Conservation (phyloP, 2,888 invertebrate genomes). For the Orchesella flavescens region DNA sequence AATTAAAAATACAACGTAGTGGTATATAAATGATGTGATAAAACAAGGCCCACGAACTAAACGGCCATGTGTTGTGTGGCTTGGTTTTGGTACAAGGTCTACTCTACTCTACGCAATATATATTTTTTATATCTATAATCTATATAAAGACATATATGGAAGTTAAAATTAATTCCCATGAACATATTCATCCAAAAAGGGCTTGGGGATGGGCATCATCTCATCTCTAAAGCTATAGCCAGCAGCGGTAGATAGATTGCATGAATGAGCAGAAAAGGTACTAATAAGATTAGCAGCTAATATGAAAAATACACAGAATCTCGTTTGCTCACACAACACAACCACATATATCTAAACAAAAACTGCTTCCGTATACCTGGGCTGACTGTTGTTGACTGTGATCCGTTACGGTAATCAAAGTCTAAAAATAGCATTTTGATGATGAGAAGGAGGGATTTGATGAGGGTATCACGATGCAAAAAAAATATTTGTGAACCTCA, state of each 20-base stretch:
- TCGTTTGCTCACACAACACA: not conserved
- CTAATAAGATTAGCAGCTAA: slow-evolving; percentile 13
- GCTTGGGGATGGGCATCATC: not conserved
- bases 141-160: slow-evolving; percentile 12
- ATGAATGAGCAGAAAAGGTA: not conserved
- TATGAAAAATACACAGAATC: not conserved
- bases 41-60: not conserved
- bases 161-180: slow-evolving; percentile 39
- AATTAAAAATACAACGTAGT: too few relatives aligned
- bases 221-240: too few relatives aligned
- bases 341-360: slow-evolving; percentile 20
- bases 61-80: not conserved
- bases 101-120: not conserved
- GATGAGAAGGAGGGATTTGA: slow-evolving; percentile 18
- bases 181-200: slow-evolving; percentile 28
- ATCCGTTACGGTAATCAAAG: slow-evolving; percentile 25
- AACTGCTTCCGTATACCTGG: slow-evolving; percentile 32
- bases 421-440: slow-evolving; percentile 44
- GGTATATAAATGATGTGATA: not conserved
- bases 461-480: slow-evolving; percentile 36
- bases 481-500: not conserved
- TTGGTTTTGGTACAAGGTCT: slow-evolving; percentile 25
- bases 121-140: too few relatives aligned
- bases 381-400: not conserved
- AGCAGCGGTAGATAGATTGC: slow-evolving; percentile 4